Percentiles rank a stretch among this genome's conserved stretches.
Evolutionary conservation across 1,140 invertebrate species (phyloP).

Genomic region (Ylistrum balloti): DNA sequence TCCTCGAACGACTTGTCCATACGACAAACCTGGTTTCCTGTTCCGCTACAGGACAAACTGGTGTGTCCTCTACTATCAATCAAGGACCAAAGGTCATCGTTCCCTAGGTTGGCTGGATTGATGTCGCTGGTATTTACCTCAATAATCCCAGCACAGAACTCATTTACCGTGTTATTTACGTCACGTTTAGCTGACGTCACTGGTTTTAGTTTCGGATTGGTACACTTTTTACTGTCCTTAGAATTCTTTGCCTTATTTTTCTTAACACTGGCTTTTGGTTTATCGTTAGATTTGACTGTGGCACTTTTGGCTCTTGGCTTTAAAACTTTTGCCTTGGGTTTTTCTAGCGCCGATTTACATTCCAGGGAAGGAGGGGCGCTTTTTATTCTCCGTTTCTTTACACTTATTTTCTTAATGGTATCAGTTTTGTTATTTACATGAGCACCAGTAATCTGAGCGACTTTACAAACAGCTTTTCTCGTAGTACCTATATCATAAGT

Average conservation of each 20-base stretch:
- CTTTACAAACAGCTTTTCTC: conserved; percentile 1
- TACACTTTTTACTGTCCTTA: conserved; percentile 44
- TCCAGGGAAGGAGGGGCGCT: neutral
- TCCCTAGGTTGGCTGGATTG: neutral
- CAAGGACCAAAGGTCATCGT: neutral
- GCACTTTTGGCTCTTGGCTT: conserved; percentile 30
- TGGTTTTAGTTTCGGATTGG: conserved; percentile 43
- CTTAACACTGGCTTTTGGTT: conserved; percentile 28
- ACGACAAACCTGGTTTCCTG: neutral
- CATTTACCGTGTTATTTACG: too few species aligned
- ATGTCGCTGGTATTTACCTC: neutral
- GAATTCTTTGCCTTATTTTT: conserved; percentile 1
- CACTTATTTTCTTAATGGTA: conserved; percentile 29
- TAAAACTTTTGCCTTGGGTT: conserved; percentile 35
- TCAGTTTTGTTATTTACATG: conserved; percentile 40
- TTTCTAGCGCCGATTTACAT: neutral
- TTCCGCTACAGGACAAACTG: conserved; percentile 26
- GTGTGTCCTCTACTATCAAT: neutral
- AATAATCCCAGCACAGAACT: neutral
- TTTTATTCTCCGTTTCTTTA: conserved; percentile 38
- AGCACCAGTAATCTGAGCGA: conserved; percentile 52
- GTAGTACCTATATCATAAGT: conserved; percentile 49
- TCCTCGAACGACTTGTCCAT: neutral
- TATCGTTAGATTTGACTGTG: conserved; percentile 46
- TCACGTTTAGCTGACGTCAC: neutral